Evolutionary conservation across 92 coral and sea anemone species (phyloP).

Genomic region (Palythoa heliodiscus): DNA sequence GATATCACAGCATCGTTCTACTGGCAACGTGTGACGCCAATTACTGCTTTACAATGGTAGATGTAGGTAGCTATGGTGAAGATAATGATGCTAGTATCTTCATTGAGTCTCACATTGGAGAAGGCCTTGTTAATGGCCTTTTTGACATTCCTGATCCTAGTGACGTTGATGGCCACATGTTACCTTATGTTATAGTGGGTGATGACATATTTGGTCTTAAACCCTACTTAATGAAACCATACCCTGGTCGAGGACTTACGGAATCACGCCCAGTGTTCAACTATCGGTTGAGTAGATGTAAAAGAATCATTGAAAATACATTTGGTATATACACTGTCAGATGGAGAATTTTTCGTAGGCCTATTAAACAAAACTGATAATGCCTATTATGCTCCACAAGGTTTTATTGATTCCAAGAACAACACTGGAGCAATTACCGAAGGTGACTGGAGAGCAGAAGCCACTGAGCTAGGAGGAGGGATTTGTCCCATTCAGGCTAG

Average conservation of each 20-base stretch:
- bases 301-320: slow-evolving; percentile 25
- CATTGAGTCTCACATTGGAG: slow-evolving; percentile 14
- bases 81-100: slow-evolving; percentile 26
- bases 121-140: neutral
- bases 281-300: slow-evolving; percentile 29
- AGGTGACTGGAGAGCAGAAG: slow-evolving; percentile 20
- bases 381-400: slow-evolving; percentile 25
- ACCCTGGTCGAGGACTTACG: slow-evolving; percentile 27
- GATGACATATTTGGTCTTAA: slow-evolving; percentile 37
- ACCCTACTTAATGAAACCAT: slow-evolving; percentile 39
- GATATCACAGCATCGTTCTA: too few relatives aligned
- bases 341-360: slow-evolving; percentile 24
- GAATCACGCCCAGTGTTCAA: slow-evolving; percentile 27
- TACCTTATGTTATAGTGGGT: slow-evolving; percentile 18
- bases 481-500: slow-evolving; percentile 10
- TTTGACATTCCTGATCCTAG: slow-evolving; percentile 6
- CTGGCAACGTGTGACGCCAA: too few relatives aligned
- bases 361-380: slow-evolving; percentile 15
- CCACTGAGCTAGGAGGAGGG: neutral
- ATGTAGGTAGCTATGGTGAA: slow-evolving; percentile 34
- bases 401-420: slow-evolving; percentile 19
- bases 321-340: slow-evolving; percentile 11
- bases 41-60: slow-evolving; percentile 28
- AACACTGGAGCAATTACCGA: neutral
- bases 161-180: slow-evolving; percentile 17